These are phyloP conservation scores for Hirudinaria manillensis DNA, from an alignment of 2,888 invertebrate genomes.

Conservation along the genomic window DNA sequence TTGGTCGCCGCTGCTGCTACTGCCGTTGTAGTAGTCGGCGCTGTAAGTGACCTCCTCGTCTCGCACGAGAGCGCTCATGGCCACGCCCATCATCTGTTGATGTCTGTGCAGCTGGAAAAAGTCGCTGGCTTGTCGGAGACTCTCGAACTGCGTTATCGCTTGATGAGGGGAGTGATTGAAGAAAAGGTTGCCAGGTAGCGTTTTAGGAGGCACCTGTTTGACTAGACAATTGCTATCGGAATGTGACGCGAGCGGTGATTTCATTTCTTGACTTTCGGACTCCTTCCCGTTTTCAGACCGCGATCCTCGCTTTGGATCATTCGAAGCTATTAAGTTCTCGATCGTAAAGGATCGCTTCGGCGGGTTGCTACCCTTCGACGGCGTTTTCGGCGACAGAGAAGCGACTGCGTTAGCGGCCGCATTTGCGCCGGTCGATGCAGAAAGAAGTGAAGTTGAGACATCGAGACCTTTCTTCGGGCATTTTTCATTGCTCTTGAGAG, in stretches of 20 bases:
- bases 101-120: not conserved
- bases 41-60: slow-evolving; percentile 12
- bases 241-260: too few relatives aligned
- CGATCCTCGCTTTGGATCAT: too few relatives aligned
- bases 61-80: not conserved
- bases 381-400: not conserved
- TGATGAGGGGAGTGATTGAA: not conserved
- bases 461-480: not conserved
- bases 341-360: slow-evolving; percentile 17
- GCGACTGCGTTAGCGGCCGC: not conserved
- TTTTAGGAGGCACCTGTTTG: too few relatives aligned
- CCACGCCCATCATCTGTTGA: slow-evolving; percentile 5
- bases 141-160: not conserved
- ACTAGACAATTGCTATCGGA: too few relatives aligned
- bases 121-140: not conserved
- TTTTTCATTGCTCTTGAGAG: too few relatives aligned
- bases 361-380: not conserved
- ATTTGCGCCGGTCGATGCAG: not conserved
- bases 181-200: not conserved
- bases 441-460: not conserved
- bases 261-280: too few relatives aligned
- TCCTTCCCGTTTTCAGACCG: too few relatives aligned
- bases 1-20: not conserved
- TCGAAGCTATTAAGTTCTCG: slow-evolving; percentile 9
- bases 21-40: slow-evolving; percentile 7